Percentiles rank a stretch among this genome's conserved stretches.
phyloP scores from a whole-genome alignment of 2,113 vertebrate species.

The Gobius niger region DNA sequence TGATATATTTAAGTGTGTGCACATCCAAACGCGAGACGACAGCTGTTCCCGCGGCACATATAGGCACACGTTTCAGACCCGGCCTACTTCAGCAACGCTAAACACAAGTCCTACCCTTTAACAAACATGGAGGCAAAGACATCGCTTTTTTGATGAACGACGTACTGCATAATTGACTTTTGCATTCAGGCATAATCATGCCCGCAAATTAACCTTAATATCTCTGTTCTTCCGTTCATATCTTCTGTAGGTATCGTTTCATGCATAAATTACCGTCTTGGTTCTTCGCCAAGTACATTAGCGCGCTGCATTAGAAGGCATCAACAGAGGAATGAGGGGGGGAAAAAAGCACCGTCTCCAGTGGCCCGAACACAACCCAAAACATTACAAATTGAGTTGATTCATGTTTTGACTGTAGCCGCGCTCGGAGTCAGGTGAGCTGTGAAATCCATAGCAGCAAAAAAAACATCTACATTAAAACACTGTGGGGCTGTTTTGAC shows the following conservation, averaged over 20 bases:
- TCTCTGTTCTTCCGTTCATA: neutral
- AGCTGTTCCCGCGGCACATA: slow-evolving; percentile 60
- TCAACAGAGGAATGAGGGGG: neutral
- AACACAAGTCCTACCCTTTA: slow-evolving; percentile 15
- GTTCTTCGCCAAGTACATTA: neutral
- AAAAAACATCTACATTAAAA: slow-evolving; percentile 3
- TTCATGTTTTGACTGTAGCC: neutral
- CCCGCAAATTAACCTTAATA: neutral
- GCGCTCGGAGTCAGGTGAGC: neutral
- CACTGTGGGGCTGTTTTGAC: neutral
- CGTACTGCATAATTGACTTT: too few relatives aligned
- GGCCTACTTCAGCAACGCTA: slow-evolving; percentile 43
- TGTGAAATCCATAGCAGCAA: slow-evolving; percentile 3
- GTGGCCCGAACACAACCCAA: neutral
- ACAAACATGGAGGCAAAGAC: too few relatives aligned
- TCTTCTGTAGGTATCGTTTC: neutral
- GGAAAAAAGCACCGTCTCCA: neutral
- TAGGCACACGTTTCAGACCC: slow-evolving; percentile 54
- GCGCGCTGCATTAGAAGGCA: neutral
- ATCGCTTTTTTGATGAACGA: too few relatives aligned
- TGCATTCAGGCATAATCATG: too few relatives aligned
- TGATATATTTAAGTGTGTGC: slow-evolving; percentile 16
- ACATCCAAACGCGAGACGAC: slow-evolving; percentile 49
- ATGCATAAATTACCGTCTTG: neutral
- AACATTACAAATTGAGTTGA: slow-evolving; percentile 5